These are phyloP conservation scores for Melanotus villosus DNA, from an alignment of 2,888 invertebrate species.

Conservation along the genomic window DNA sequence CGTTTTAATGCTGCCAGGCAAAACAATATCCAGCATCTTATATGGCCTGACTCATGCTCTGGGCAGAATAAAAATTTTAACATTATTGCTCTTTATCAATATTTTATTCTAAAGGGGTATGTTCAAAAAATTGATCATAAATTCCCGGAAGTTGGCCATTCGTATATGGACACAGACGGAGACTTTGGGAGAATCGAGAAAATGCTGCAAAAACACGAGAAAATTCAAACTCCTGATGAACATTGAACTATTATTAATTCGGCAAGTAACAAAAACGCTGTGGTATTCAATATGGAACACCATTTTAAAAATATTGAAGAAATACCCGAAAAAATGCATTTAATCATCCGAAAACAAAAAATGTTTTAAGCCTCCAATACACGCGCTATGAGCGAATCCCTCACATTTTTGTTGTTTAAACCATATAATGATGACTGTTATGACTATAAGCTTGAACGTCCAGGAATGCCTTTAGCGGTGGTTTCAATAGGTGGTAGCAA, in stretches of 20 bases:
- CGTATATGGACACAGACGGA: slow-evolving; percentile 56
- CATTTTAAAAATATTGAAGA: too few species aligned
- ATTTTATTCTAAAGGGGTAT: too few species aligned
- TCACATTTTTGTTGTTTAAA: too few species aligned
- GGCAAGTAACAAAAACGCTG: slow-evolving; percentile 3
- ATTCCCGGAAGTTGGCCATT: slow-evolving; percentile 54
- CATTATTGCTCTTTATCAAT: slow-evolving; percentile 54
- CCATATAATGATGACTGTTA: too few species aligned
- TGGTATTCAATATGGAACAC: slow-evolving; percentile 6
- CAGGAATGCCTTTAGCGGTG: too few species aligned
- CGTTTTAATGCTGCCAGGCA: background rate
- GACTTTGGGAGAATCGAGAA: slow-evolving; percentile 49
- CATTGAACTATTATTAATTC: background rate
- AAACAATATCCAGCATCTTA: too few species aligned
- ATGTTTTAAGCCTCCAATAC: too few species aligned
- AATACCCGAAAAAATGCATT: too few species aligned
- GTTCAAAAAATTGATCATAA: slow-evolving; percentile 49
- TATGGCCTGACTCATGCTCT: slow-evolving; percentile 12
- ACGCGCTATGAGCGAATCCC: too few species aligned
- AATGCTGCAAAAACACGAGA: slow-evolving; percentile 42
- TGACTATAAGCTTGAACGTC: too few species aligned
- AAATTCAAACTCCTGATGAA: background rate
- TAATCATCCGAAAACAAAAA: too few species aligned
- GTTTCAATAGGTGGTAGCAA: too few species aligned
- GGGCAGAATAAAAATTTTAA: slow-evolving; percentile 56